These are phyloP conservation scores for Catharus minimus DNA, from an alignment of 2,113 vertebrate genomes.

Conservation along the genomic window DNA sequence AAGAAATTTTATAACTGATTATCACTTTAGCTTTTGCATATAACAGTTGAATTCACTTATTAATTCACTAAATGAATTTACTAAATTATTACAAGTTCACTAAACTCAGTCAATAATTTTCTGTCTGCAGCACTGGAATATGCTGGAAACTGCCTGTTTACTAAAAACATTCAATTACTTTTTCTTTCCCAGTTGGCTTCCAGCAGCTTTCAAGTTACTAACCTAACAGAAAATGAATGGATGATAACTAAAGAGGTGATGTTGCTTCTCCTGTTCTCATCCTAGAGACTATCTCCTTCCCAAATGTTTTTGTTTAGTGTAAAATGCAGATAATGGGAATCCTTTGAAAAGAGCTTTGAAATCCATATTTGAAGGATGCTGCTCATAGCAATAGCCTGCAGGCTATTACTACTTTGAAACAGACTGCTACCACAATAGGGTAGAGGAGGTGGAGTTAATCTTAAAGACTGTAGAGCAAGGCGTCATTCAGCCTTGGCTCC, in stretches of 20 bases:
- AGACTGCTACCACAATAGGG: not conserved
- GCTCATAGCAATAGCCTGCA: not conserved
- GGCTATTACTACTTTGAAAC: not conserved
- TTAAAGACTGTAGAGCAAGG: not conserved
- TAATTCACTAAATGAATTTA: no score
- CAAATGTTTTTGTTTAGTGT: not conserved
- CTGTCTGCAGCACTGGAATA: not conserved
- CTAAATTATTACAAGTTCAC: not conserved
- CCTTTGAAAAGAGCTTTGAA: conserved; percentile 29
- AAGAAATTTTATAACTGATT: not conserved
- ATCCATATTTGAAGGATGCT: not conserved
- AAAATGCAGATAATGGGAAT: conserved; percentile 25
- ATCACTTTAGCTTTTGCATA: not conserved
- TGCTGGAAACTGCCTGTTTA: not conserved
- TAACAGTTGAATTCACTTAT: not conserved
- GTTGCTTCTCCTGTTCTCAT: not conserved
- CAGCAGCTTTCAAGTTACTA: not conserved
- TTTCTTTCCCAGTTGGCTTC: not conserved
- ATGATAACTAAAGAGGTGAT: not conserved
- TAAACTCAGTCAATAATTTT: not conserved
- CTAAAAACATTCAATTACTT: not conserved
- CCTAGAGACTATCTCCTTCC: not conserved
- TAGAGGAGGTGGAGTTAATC: not conserved
- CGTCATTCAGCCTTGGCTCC: not conserved
- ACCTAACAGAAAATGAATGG: not conserved